Conservation (phyloP, 2,888 invertebrate species). For the Drosophila planitibia region DNA sequence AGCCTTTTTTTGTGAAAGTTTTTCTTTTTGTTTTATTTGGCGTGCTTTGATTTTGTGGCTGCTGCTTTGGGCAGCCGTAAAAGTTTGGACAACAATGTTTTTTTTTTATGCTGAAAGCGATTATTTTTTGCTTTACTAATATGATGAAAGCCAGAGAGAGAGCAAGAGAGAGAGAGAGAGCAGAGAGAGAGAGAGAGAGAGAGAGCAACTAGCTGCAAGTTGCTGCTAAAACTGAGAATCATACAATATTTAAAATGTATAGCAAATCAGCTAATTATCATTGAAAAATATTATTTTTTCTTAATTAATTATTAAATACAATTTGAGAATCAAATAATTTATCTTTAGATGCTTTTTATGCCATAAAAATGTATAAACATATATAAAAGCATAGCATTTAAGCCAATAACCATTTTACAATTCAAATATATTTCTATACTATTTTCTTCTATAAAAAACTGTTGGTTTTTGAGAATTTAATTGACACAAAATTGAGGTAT, state of each 20-base stretch:
- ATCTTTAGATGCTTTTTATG: not conserved
- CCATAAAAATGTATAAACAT: not conserved
- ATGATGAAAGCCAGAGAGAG: too few species aligned
- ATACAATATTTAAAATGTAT: not conserved
- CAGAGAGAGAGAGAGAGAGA: too few species aligned
- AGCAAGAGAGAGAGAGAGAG: too few species aligned
- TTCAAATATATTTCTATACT: not conserved
- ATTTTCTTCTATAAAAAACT: not conserved
- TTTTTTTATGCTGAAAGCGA: conserved; percentile 6
- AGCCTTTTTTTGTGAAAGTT: conserved; percentile 30
- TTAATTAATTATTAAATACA: too few species aligned
- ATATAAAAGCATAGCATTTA: not conserved
- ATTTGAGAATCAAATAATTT: not conserved
- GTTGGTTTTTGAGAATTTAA: not conserved
- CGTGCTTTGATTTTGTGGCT: conserved; percentile 13
- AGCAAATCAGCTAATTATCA: too few species aligned
- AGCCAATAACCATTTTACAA: not conserved
- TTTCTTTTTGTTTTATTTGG: conserved; percentile 10
- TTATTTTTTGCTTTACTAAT: not conserved
- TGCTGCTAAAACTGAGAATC: not conserved
- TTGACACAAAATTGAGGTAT: not conserved
- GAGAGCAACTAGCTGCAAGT: not conserved
- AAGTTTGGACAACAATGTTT: conserved; percentile 7
- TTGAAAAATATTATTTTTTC: not conserved
- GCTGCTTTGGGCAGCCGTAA: conserved; percentile 10